Conservation (phyloP, 2,113 vertebrate genomes). For the Probosciger aterrimus region DNA sequence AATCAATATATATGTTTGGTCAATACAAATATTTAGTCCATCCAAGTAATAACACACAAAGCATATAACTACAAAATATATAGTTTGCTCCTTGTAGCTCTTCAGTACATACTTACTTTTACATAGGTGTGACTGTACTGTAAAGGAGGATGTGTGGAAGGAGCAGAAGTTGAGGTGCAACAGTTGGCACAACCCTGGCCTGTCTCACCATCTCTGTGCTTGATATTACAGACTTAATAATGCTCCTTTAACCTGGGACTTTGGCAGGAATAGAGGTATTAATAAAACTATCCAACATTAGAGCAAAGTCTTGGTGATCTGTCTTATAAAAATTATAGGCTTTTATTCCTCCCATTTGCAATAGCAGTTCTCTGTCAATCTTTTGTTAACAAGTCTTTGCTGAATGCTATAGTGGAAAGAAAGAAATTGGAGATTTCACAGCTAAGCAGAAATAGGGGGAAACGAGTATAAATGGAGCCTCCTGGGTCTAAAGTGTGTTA, state of each 20-base stretch:
- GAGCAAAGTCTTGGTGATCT: neutral
- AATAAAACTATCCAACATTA: neutral
- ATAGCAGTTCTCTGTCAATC: neutral
- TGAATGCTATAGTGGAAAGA: neutral
- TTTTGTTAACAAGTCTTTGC: neutral
- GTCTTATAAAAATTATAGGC: neutral
- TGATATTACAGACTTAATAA: neutral
- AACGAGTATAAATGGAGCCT: neutral
- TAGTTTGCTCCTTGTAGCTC: neutral
- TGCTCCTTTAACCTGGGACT: neutral
- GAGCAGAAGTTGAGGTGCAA: neutral
- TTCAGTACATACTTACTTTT: neutral
- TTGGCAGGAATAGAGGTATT: neutral
- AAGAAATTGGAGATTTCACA: neutral
- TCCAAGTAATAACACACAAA: neutral
- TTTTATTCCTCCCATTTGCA: neutral
- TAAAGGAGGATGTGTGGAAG: neutral
- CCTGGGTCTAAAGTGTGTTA: neutral
- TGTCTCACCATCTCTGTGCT: neutral
- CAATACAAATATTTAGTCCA: neutral
- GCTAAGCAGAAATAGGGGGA: neutral
- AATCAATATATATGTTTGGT: neutral
- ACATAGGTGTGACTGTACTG: rapidly evolving
- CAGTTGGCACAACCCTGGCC: neutral
- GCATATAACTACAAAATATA: rapidly evolving